Evolutionary conservation across 2,888 invertebrate species (phyloP).

Genomic region (Ferrisia virgata): DNA sequence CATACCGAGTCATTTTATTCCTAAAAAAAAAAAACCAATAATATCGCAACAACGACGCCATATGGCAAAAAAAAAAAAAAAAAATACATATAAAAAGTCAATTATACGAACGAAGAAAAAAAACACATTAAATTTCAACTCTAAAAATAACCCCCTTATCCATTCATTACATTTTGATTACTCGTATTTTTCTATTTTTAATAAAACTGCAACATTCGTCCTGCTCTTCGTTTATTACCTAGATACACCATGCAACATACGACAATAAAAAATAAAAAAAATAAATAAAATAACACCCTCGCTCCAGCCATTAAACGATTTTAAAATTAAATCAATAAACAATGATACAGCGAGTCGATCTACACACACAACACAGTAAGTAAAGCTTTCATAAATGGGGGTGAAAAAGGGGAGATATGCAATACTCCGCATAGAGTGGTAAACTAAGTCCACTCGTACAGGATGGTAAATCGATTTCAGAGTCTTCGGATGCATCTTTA

Average conservation of each 20-base stretch:
- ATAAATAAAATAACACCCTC: neutral
- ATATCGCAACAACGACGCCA: neutral
- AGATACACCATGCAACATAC: neutral
- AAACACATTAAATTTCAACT: neutral
- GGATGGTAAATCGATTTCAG: no score
- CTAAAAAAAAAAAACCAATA: neutral
- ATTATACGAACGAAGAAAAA: neutral
- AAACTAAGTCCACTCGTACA: no score
- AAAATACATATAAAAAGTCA: neutral
- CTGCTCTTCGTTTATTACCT: neutral
- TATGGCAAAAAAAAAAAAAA: neutral
- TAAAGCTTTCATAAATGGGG: neutral
- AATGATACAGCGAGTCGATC: neutral
- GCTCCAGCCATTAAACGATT: neutral
- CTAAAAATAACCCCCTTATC: neutral
- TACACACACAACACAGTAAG: no score
- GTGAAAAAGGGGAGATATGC: neutral
- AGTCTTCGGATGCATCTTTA: no score
- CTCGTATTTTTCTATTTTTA: neutral
- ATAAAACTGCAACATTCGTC: neutral
- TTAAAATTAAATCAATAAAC: neutral
- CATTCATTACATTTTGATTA: neutral
- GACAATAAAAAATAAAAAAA: no score
- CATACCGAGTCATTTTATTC: no score
- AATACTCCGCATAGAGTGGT: no score